Base-by-base conservation (phyloP, 2,113 vertebrate genomes). In the Micronycteris hirsuta region DNA sequence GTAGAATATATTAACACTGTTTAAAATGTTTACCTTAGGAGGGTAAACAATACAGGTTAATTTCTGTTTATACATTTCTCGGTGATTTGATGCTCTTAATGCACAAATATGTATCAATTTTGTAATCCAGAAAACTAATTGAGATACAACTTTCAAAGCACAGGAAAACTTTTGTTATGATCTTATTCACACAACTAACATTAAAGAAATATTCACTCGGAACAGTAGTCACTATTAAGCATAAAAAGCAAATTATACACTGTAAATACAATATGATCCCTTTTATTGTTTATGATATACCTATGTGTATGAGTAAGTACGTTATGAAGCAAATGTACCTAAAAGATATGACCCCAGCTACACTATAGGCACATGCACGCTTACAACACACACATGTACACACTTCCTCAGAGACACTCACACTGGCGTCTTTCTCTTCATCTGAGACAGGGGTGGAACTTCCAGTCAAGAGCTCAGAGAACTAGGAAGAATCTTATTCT, bases 291-390 rank as follows among this genome's bases (percentile, higher is more conserved):
- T 31, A 49, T 74, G 88, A 80, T 92, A 61, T 31, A 52, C 19
- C 20, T 58, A 74, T 80, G 9, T 74, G 36, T 91, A 70, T 15
- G 24, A 85, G 41, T 65, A 91, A 61, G 20, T 61, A 58, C 13
- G 88, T 71, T 36, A 65, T 77, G 86, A 96, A 91, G 58, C 31
- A 95, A 95, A 89, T 58, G 6, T 76, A 9, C 81, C 33, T 92
- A 47, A 94, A 95, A 86, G 33, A 38, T 54, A 85, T 36, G n/a
- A 68, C 15, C 61, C n/a, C 41, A 94, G 86, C 65, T 76, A 47
- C 24, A 71, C 83, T 77, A 56, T 63, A 81, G 31, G 31, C 31
- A n/a, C 13, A n/a, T 43, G 33, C 13, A 49, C 38, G 67, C 19
- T 70, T 70, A 22, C 0, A 3, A 26, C 49, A 58, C 68, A 58